Evolutionary conservation across 2,797 vertebrate genomes (phyloP).

Genomic region (Crax fasciolata): DNA sequence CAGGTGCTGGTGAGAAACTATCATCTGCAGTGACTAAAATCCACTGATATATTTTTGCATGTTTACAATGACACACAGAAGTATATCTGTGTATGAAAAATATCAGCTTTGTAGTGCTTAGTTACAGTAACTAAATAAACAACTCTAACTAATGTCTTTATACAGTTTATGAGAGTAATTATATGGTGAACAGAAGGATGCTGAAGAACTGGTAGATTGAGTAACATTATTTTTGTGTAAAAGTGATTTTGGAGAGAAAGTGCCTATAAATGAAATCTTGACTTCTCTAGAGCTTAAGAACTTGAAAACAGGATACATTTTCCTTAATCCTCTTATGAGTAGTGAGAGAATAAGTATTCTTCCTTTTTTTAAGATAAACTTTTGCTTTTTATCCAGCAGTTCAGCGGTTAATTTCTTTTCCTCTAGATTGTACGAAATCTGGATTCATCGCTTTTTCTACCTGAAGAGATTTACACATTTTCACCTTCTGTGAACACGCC

Average conservation of each 20-base stretch:
- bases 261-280: not conserved
- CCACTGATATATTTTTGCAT: not conserved
- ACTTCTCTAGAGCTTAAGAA: not conserved
- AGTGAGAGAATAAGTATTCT: too few species aligned
- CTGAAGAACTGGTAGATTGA: not conserved
- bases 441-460: not conserved
- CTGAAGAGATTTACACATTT: not conserved
- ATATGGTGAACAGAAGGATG: not conserved
- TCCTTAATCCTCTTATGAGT: not conserved
- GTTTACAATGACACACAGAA: not conserved
- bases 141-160: not conserved
- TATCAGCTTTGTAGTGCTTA: fast-evolving
- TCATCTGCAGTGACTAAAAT: not conserved
- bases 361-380: not conserved
- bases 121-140: not conserved
- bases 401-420: not conserved
- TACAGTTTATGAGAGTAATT: not conserved
- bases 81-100: not conserved
- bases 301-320: not conserved
- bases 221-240: not conserved
- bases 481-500: not conserved
- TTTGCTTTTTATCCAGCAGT: not conserved
- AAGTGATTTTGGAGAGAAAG: not conserved
- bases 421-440: not conserved
- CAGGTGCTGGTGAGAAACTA: not conserved